phyloP scores from a whole-genome alignment of 2,888 invertebrate genomes.

The Sinopyrophorus schimmeli region DNA sequence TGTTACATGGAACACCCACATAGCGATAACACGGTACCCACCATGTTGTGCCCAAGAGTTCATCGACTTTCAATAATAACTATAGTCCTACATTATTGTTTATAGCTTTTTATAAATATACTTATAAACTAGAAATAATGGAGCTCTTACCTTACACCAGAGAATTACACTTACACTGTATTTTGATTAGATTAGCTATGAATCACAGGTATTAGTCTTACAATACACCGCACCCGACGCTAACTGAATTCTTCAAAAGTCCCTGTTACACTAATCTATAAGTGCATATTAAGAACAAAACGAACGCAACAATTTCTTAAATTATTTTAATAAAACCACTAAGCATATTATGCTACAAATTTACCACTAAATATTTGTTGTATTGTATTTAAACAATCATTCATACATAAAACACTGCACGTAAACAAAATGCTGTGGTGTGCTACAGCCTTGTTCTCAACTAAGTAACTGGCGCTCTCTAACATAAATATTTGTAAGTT shows the following conservation, averaged over 20 bases:
- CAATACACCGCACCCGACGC: constrained; percentile 44
- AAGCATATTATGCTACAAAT: too few relatives aligned
- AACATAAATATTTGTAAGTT: background rate
- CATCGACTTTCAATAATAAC: constrained; percentile 40
- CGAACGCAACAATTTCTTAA: too few relatives aligned
- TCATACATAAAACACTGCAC: background rate
- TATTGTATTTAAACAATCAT: too few relatives aligned
- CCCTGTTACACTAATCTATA: constrained; percentile 18
- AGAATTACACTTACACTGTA: constrained; percentile 40
- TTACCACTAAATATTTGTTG: too few relatives aligned
- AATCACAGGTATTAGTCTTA: constrained; percentile 32
- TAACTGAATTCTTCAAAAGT: constrained; percentile 18
- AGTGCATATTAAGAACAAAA: too few relatives aligned
- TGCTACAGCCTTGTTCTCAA: constrained; percentile 10
- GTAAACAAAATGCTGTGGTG: constrained; percentile 9
- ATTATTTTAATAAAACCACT: too few relatives aligned
- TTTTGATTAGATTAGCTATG: constrained; percentile 34
- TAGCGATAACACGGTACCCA: constrained; percentile 39
- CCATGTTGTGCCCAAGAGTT: constrained; percentile 51
- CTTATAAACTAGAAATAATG: too few relatives aligned
- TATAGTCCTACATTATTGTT: too few relatives aligned
- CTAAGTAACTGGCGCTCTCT: constrained; percentile 21
- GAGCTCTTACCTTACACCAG: constrained; percentile 45
- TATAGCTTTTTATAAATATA: too few relatives aligned
- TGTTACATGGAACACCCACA: background rate